A percentile compares a stretch with the other conserved stretches of the same genome.
These are phyloP conservation scores for Blastomussa wellsi DNA, from an alignment of 92 coral and sea anemone genomes.

Conservation along the genomic window DNA sequence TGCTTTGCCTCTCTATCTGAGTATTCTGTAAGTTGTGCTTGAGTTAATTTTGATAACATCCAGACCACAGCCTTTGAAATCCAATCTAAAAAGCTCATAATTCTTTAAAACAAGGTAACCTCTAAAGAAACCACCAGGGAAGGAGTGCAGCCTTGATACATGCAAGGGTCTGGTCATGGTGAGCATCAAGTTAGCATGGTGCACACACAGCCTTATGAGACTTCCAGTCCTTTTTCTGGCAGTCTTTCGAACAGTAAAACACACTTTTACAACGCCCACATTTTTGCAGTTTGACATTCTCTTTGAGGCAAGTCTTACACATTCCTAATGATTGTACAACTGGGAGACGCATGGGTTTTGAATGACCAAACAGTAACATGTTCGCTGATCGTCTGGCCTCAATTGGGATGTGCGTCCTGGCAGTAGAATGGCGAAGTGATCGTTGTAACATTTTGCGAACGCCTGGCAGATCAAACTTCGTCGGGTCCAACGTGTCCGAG, in stretches of 20 bases:
- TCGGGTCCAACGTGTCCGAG: conserved; percentile 17
- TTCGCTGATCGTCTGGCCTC: neutral
- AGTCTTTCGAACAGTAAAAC: conserved; percentile 26
- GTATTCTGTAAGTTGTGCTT: no score
- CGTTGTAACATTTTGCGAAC: neutral
- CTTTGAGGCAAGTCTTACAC: conserved; percentile 20
- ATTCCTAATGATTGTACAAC: conserved; percentile 3
- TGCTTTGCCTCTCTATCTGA: no score
- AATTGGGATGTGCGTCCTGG: conserved; percentile 20
- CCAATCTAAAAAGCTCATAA: no score
- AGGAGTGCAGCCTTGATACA: no score
- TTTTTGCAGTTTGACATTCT: neutral
- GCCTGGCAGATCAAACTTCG: conserved; percentile 11
- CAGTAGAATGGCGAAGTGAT: conserved; percentile 24
- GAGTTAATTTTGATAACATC: no score
- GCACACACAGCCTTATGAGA: conserved; percentile 25
- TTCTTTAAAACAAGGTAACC: no score
- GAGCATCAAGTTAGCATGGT: no score
- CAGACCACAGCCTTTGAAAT: no score
- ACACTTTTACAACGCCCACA: conserved; percentile 45
- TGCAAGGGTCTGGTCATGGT: no score
- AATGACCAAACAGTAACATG: neutral
- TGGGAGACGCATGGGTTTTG: conserved; percentile 15
- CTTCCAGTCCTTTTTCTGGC: conserved; percentile 52
- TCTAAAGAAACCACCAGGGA: no score